phyloP scores from a whole-genome alignment of 2,797 vertebrate genomes.

The Enteromius treurensis region DNA sequence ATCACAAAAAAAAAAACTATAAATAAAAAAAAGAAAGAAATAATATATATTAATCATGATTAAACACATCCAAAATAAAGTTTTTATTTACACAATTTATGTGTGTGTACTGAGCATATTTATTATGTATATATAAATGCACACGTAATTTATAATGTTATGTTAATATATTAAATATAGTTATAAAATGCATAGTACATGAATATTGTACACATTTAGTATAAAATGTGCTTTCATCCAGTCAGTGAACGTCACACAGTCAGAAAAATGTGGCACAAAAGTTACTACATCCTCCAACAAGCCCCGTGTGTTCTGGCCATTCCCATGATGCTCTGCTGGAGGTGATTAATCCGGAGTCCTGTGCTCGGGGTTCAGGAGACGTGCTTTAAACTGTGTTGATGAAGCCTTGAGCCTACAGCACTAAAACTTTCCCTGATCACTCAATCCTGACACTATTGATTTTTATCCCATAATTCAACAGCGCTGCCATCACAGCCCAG shows the following conservation, averaged over 20 bases:
- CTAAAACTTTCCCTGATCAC: constrained; percentile 48
- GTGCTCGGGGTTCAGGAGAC: not conserved
- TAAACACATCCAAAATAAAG: too few species aligned
- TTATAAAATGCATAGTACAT: too few species aligned
- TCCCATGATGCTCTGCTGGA: constrained; percentile 1
- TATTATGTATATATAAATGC: too few species aligned
- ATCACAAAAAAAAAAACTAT: not conserved
- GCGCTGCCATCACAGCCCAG: constrained; percentile 54
- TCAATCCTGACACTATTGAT: constrained; percentile 56
- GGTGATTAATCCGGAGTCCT: not conserved
- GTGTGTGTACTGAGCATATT: too few species aligned
- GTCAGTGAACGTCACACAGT: not conserved
- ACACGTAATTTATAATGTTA: too few species aligned
- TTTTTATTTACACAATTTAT: too few species aligned
- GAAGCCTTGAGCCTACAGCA: constrained; percentile 2
- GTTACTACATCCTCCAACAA: not conserved
- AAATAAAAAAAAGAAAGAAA: too few species aligned
- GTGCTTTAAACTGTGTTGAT: constrained; percentile 13
- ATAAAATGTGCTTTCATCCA: not conserved
- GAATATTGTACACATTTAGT: too few species aligned
- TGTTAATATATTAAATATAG: too few species aligned
- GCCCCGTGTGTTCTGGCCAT: not conserved
- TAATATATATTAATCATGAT: too few species aligned
- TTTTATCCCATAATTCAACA: constrained; percentile 42
- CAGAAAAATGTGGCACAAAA: not conserved